Evolutionary conservation across 1,140 invertebrate genomes (phyloP), one percentile per base, ranked within the genome.

Genomic region (Polypedilum pembai): DNA sequence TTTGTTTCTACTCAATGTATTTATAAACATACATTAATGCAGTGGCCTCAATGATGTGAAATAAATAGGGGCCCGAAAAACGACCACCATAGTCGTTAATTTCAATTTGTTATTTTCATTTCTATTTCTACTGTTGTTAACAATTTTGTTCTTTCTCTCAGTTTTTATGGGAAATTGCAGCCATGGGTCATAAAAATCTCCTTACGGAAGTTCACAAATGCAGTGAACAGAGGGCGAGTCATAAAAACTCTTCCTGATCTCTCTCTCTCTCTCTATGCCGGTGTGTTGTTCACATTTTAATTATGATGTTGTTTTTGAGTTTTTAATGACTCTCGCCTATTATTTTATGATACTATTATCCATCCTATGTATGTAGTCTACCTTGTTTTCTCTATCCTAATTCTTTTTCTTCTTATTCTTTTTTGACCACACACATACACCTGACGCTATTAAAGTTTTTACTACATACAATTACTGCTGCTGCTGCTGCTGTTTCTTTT

Each of bases 141-240:
- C 45, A 56, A 56, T 56, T 56, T 56, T 56, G 12, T 56, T 45
- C 15, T 15, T 45, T 10, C 41, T 10, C 41, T 7, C 40, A 45
- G 15, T 45, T 45, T 56, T 56, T 56, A 56, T 56, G 45, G 45
- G 45, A 56, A 56, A 56, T 12, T 56, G 45, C 45, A 56, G 24
- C n/a, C 45, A n/a, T 56, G 45, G 24, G 12, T 56, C 45, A 56
- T 56, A 56, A 56, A 56, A 56, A 56, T n/a, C 45, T 56, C 45
- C 45, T 56, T 56, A 56, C 45, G 45, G 45, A 56, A 56, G 45
- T 56, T 33, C 45, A n/a, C 45, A n/a, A n/a, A n/a, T 56, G 45
- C 12, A 12, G n/a, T 56, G 45, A n/a, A n/a, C n/a, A n/a, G n/a
- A 56, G n/a, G 45, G 45, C 12, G 45, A 56, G 45, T 56, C 45